Evolutionary conservation across 2,797 vertebrate species (phyloP).

Genomic region (Sphenopsis melanotis): DNA sequence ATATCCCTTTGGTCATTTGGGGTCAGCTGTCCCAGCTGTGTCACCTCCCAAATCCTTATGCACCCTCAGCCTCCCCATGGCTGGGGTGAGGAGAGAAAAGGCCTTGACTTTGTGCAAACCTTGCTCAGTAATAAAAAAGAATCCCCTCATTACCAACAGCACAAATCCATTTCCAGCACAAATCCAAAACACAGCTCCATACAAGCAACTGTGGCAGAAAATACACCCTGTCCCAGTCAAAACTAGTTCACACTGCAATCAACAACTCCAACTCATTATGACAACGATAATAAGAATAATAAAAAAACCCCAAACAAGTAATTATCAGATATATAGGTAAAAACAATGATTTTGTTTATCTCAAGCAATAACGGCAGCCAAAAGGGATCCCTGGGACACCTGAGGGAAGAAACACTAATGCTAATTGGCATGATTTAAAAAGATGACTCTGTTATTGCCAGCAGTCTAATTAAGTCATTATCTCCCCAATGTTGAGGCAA

Average conservation of each 20-base stretch:
- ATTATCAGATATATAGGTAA: constrained; percentile 8
- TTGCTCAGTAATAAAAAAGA: neutral
- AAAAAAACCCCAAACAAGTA: neutral
- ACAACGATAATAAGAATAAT: neutral
- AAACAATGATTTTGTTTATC: constrained; percentile 69
- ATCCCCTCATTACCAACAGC: neutral
- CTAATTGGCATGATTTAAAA: constrained; percentile 77
- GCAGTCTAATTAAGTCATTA: constrained; percentile 72
- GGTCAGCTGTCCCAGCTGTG: neutral
- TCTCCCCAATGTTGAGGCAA: constrained; percentile 54
- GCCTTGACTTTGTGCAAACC: neutral
- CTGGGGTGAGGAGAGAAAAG: neutral
- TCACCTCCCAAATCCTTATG: neutral
- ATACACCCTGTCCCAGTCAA: neutral
- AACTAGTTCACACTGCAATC: neutral
- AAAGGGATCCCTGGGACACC: constrained; percentile 54
- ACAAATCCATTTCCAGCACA: neutral
- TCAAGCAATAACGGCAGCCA: constrained; percentile 62
- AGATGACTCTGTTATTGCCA: constrained; percentile 62
- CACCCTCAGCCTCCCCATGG: neutral
- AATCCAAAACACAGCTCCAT: neutral
- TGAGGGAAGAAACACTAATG: constrained; percentile 66
- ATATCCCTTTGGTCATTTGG: neutral
- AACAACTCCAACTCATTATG: constrained; percentile 19
- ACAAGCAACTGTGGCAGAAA: neutral